These are phyloP conservation scores for Drosophila hydei DNA, from an alignment of 1,140 invertebrate genomes.

Conservation along the genomic window DNA sequence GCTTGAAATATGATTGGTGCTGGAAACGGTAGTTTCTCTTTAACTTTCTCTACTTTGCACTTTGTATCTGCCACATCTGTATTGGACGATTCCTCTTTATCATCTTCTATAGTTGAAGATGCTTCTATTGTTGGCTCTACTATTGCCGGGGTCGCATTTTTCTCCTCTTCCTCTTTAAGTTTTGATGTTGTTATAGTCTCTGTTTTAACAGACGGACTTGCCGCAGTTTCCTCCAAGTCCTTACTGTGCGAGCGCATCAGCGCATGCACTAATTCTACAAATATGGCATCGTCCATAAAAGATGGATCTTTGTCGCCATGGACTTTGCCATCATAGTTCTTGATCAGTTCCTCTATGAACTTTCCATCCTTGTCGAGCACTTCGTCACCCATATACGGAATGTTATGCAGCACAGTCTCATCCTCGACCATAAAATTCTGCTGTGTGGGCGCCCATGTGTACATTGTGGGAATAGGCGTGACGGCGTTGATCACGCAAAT, in stretches of 20 bases:
- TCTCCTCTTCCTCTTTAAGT: constrained; percentile 49
- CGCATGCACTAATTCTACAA: constrained; percentile 96
- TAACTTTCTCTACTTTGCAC: constrained; percentile 47
- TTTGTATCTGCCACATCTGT: constrained; percentile 33
- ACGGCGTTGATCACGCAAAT: constrained; percentile 95
- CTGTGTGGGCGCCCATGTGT: constrained; percentile 98
- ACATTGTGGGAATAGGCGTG: constrained; percentile 97
- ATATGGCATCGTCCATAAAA: constrained; percentile 96
- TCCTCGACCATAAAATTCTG: constrained; percentile 99
- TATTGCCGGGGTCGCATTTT: background rate
- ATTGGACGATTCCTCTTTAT: constrained; percentile 4
- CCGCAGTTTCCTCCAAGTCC: constrained; percentile 85
- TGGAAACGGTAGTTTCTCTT: constrained; percentile 85
- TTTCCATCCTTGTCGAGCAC: constrained; percentile 97
- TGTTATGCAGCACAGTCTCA: constrained; percentile 98
- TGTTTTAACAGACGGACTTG: constrained; percentile 17
- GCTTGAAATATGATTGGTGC: constrained; percentile 92
- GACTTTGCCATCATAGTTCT: constrained; percentile 99
- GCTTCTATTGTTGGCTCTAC: background rate
- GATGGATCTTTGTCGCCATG: constrained; percentile 94
- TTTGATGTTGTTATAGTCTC: constrained; percentile 39
- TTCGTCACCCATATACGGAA: constrained; percentile 99
- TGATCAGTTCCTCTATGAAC: constrained; percentile 98
- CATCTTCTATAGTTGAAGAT: background rate
- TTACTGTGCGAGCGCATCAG: constrained; percentile 90